Evolutionary conservation across 1,140 invertebrate genomes (phyloP).

Genomic region (Caenorhabditis briggsae): DNA sequence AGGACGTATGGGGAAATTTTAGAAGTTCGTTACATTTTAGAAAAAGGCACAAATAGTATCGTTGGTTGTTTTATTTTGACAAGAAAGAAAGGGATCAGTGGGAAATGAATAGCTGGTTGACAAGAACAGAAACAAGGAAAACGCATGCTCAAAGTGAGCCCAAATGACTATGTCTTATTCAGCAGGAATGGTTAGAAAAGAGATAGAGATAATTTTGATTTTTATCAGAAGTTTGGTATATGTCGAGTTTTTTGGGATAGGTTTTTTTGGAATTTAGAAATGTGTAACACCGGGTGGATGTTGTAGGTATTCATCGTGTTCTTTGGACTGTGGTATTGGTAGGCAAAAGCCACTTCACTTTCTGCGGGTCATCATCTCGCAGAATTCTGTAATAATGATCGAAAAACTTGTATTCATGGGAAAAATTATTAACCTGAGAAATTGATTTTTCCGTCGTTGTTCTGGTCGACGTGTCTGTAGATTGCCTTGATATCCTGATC

Average conservation of each 20-base stretch:
- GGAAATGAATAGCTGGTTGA: background rate
- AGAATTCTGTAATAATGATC: slow-evolving; percentile 70
- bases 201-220: background rate
- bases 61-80: slow-evolving; percentile 3
- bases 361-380: slow-evolving; percentile 75
- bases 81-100: slow-evolving; percentile 13
- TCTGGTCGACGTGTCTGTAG: slow-evolving; percentile 77
- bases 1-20: background rate
- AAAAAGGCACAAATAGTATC: slow-evolving; percentile 19
- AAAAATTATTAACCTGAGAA: slow-evolving; percentile 70
- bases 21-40: background rate
- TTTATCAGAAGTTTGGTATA: too few species aligned
- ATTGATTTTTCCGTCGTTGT: slow-evolving; percentile 78
- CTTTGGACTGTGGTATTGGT: background rate
- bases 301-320: background rate
- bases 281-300: slow-evolving; percentile 12
- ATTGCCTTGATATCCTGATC: slow-evolving; percentile 78
- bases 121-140: background rate
- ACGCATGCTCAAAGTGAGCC: background rate
- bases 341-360: slow-evolving; percentile 32
- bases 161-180: slow-evolving; percentile 51
- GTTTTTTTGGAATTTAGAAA: background rate
- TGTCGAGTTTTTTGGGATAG: too few species aligned
- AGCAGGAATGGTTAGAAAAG: slow-evolving; percentile 10
- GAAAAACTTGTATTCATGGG: slow-evolving; percentile 53